phyloP scores from a whole-genome alignment of 2,888 invertebrate species.

The Ferrisia virgata region DNA sequence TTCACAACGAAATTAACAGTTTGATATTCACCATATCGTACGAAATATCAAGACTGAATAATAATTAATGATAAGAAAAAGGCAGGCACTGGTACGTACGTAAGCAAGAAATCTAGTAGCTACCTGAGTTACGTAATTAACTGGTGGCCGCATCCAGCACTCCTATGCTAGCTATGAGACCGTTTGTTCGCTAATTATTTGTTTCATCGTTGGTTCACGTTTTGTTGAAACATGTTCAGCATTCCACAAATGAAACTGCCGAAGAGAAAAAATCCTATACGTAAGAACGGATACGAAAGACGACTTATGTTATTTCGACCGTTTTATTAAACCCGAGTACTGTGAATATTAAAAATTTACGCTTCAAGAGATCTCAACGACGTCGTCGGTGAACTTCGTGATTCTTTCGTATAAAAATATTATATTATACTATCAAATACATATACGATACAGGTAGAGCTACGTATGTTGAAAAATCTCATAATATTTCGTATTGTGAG shows the following conservation, averaged over 20 bases:
- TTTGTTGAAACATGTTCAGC: slow-evolving; percentile 20
- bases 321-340: slow-evolving; percentile 1
- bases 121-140: slow-evolving; percentile 20
- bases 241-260: slow-evolving; percentile 24
- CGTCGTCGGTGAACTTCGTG: background rate
- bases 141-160: slow-evolving; percentile 6
- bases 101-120: background rate
- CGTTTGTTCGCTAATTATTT: slow-evolving; percentile 26
- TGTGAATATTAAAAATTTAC: slow-evolving; percentile 21
- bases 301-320: slow-evolving; percentile 14
- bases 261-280: background rate
- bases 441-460: background rate
- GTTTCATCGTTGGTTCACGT: slow-evolving; percentile 23
- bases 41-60: slow-evolving; percentile 16
- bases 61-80: background rate
- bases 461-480: no score
- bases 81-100: background rate
- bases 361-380: background rate
- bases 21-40: slow-evolving; percentile 30
- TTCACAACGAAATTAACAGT: slow-evolving; percentile 19
- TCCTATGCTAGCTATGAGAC: background rate
- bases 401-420: background rate
- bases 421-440: no score
- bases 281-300: slow-evolving; percentile 27
- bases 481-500: slow-evolving; percentile 1